Evolutionary conservation across 2,888 invertebrate species (phyloP).

Genomic region (Ceratothoa steindachneri): DNA sequence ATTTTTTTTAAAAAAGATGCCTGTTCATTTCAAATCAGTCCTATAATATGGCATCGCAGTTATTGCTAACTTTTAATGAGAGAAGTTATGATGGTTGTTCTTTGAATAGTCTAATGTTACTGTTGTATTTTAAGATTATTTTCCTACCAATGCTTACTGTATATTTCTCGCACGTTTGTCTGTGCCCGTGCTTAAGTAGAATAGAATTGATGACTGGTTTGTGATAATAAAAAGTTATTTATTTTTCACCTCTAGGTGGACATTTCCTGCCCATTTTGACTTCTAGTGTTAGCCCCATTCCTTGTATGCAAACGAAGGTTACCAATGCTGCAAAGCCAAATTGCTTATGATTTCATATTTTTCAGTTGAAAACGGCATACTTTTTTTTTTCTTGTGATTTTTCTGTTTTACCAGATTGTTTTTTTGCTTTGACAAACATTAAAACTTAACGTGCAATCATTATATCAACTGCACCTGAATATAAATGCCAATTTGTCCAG

Average conservation of each 20-base stretch:
- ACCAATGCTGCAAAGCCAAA: neutral
- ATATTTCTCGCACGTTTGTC: neutral
- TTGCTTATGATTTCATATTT: too few species aligned
- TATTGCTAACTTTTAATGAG: neutral
- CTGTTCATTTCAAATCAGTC: neutral
- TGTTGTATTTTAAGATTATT: neutral
- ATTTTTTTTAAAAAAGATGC: neutral
- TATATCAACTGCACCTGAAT: too few species aligned
- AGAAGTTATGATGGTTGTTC: neutral
- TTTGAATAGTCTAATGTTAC: neutral
- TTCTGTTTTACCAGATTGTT: neutral
- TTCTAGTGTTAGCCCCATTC: neutral
- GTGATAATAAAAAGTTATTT: neutral
- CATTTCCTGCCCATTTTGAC: neutral
- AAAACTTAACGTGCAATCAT: too few species aligned
- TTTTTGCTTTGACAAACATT: too few species aligned
- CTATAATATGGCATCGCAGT: neutral
- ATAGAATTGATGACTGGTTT: neutral
- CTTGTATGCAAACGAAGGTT: neutral
- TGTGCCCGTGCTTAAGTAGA: neutral
- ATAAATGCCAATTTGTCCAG: too few species aligned
- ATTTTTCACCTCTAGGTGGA: neutral
- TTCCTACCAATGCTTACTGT: neutral
- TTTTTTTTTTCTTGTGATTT: neutral
- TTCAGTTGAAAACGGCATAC: too few species aligned